Base-by-base conservation (phyloP, 2,797 vertebrate genomes). In the Falco concolor region DNA sequence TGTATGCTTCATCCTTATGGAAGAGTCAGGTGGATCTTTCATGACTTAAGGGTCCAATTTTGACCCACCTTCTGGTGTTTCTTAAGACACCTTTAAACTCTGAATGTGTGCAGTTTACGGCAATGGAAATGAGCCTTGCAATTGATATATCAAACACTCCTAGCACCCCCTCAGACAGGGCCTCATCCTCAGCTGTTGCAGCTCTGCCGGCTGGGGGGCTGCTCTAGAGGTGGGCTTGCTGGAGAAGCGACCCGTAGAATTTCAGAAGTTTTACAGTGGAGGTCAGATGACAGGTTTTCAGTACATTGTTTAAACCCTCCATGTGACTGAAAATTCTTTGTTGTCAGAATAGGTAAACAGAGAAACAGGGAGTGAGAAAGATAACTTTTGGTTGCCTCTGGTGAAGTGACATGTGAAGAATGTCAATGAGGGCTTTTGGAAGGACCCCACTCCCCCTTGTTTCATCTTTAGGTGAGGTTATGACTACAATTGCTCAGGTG, bases 381-480 rank as follows among this genome's bases (percentile, higher is more conserved):
- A 11, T 25, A 70, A 40, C 10, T 64, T 54, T 42, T 28, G 13
- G 5, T 72, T 47, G 9, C 21, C 32, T 84, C 53, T 36, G 17
- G 9, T 85, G 60, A 90, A 89, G 32, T 38, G 57, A 53, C 25
- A 64, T 3, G 1, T 36, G 40, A 44, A 82, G 40, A 80, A 70
- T 12, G 30, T 40, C 20, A 65, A 74, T 28, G 49, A 53, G 32
- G 34, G 7, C 4, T 77, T 92, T 77, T 47, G n/a, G 36, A n/a
- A 20, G 5, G 21, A 18, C 20, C 4, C 25, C 23, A 45, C 13
- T 2, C 1, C 6, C 2, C 9, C 8, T 57, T 36, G 4, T 38
- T 90, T 61, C 57, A 86, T 19, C 38, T 68, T 82, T 50, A 83
- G 17, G 34, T 53, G 25, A 74, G 7, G 27, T 65, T 79, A 50